Base-by-base conservation (phyloP, 1,140 invertebrate species). In the Tigriopus japonicus region DNA sequence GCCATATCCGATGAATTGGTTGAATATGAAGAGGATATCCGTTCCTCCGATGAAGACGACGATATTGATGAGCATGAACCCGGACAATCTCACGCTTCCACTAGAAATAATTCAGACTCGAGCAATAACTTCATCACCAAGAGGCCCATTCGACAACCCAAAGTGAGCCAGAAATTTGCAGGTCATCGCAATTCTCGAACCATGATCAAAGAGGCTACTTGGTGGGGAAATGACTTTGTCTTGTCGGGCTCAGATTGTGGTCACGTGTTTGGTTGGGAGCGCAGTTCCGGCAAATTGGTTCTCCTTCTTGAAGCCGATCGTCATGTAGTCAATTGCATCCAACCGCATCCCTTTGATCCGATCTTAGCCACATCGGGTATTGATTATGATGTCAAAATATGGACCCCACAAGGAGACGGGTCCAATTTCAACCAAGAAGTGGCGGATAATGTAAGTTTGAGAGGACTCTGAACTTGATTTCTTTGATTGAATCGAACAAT, bases 201-300 rank as follows among this genome's bases (percentile, higher is more conserved):
- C 23, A 84, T 85, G 85, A 90, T 92, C 54, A 91, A 91, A 73
- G 85, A 90, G 71, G 84, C 86, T 0, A 84, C 82, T 62, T 92
- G 91, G 70, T 92, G 86, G 85, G 87, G 87, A 49, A 76, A 85
- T 64, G 73, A 83, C 65, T 86, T 79, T 71, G 80, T 90, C 1
- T 81, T 88, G 77, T 86, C 84, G 17, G 87, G 87, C 1, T 87
- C 85, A 13, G 87, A 91, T 69, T 91, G 87, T 71, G 87, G 84
- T 0, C 82, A 85, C 66, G 79, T 86, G 14, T 12, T 86, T 84
- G 63, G 68, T 35, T 72, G 69, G 69, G 63, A 71, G 53, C 65
- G 67, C 41, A 53, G 65, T 28, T 80, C 78, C 0, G 81, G 78
- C 1, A 75, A 80, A 64, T 68, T 86, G 19, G 79, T 81, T n/a